A percentile compares a stretch with the other conserved stretches of the same genome.
Conservation (phyloP, 2,113 vertebrate genomes). For the Prietella phreatophila region DNA sequence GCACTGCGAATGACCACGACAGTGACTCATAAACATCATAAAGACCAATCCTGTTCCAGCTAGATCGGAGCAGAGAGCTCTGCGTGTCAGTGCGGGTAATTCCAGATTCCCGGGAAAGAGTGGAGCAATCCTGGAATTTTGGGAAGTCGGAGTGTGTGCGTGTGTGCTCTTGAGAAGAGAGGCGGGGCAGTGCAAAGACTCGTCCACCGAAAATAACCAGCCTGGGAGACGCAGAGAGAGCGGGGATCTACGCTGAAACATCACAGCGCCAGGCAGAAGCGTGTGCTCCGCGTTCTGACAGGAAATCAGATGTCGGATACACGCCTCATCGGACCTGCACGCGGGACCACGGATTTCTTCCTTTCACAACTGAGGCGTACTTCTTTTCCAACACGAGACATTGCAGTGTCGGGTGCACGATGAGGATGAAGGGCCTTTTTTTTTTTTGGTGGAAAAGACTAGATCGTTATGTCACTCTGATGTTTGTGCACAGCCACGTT, state of each 20-base stretch:
- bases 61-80: background rate
- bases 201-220: slow-evolving; percentile 76
- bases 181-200: slow-evolving; percentile 72
- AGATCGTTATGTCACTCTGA: background rate
- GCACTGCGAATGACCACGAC: background rate
- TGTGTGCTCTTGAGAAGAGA: slow-evolving; percentile 52
- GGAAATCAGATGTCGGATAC: slow-evolving; percentile 1
- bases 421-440: slow-evolving; percentile 20
- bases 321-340: slow-evolving; percentile 37
- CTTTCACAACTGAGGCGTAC: slow-evolving; percentile 47
- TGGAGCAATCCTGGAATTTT: slow-evolving; percentile 63
- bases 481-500: slow-evolving; percentile 39
- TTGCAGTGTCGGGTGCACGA: slow-evolving; percentile 23
- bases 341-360: slow-evolving; percentile 39
- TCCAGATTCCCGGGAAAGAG: slow-evolving; percentile 51
- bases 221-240: slow-evolving; percentile 51
- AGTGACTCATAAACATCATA: background rate
- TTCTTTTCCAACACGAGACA: slow-evolving; percentile 18
- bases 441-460: background rate
- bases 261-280: slow-evolving; percentile 59
- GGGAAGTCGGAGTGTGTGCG: slow-evolving; percentile 62
- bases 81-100: slow-evolving; percentile 25
- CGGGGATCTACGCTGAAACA: slow-evolving; percentile 41
- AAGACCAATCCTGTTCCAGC: background rate
- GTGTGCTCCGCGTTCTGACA: slow-evolving; percentile 51